Base-by-base conservation (phyloP, 2,888 invertebrate species). In the Automeris io region DNA sequence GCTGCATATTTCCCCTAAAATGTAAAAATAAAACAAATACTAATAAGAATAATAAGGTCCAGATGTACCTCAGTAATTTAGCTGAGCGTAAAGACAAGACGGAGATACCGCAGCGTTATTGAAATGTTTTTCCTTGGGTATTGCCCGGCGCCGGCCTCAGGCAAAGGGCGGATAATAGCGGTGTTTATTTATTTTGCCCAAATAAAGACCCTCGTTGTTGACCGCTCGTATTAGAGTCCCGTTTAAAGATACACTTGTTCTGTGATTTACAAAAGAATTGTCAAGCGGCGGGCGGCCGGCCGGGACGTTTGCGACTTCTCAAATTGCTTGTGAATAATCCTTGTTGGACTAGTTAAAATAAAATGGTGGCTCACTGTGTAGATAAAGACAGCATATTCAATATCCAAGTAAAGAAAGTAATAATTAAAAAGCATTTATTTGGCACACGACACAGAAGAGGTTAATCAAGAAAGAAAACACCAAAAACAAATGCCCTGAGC, bases 181-280 rank as follows among this genome's bases (percentile, higher is more conserved):
- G 42, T 35, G 35, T 45, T 43, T 45, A 43, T 40, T 39, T 42
- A 42, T 46, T 45, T 49, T 43, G 26, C 16, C 34, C 41, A 33
- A 42, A 41, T 46, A 46, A 36, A 44, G 40, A 41, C 11, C 35
- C 21, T 35, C 35, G 31, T 31, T 25, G 40, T 41, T 37, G 45
- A 43, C 41, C 41, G 26, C 36, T 32, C n/a, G 39, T 36, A 39
- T 45, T 43, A 39, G 34, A 34, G 12, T 18, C 19, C 9, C 33
- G 29, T 34, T 39, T 26, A 37, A 39, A 26, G 26, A 26, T 34
- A 33, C 21, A 26, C 22, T 34, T 22, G 34, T 29, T 34, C 22
- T 37, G 22, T 18, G 29, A 32, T 29, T 29, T 29, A 29, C 37
- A 37, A 37, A 37, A 37, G 37, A 37, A 37, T 12, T 2, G 16